Base-by-base conservation (phyloP, 1,140 invertebrate genomes). In the Microplitis demolitor region DNA sequence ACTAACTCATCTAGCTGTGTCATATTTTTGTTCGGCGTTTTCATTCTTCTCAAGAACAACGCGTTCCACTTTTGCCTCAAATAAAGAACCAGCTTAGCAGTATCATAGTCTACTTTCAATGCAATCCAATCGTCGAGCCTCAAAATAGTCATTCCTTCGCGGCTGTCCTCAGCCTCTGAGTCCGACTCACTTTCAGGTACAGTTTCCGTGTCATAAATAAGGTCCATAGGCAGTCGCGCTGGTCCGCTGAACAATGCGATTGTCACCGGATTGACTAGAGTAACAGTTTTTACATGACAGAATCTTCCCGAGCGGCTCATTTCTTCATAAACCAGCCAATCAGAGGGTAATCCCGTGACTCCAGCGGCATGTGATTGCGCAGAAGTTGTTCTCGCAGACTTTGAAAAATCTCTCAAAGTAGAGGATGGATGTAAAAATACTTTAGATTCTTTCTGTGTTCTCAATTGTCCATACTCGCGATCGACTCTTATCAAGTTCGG, bases 251-350 rank as follows among this genome's bases (percentile, higher is more conserved):
- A 95, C 24, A 96, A 78, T 8, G 93, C 93, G 16, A 98, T 91
- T 3, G 94, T 92, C 9, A 96, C 82, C 0, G 95, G 91, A 63
- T 93, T 93, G 2, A 97, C 90, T 9, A 95, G 77, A 11, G 96
- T 96, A 68, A 92, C 93, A 74, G 92, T 93, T 68, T 91, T 89
- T 1, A 94, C 91, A 73, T 91, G 91, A 75, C 91, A 92, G 51
- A 91, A 88, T 61, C 88, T 86, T 13, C 90, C 91, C 6, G 88
- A 87, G 37, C 91, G 89, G 13, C 90, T 92, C 85, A 96, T 92
- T 84, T 96, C 95, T 79, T 95, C 94, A 82, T 93, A 97, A 37
- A 96, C 88, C 16, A 97, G 85, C 94, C 95, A 97, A 79, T 96
- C 93, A 6, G 92, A 91, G 0, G 92, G 93, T 31, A 96, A 83